A percentile compares a stretch with the other conserved stretches of the same genome.
Evolutionary conservation across 2,113 vertebrate species (phyloP).

Genomic region (Lethenteron camtschaticum): DNA sequence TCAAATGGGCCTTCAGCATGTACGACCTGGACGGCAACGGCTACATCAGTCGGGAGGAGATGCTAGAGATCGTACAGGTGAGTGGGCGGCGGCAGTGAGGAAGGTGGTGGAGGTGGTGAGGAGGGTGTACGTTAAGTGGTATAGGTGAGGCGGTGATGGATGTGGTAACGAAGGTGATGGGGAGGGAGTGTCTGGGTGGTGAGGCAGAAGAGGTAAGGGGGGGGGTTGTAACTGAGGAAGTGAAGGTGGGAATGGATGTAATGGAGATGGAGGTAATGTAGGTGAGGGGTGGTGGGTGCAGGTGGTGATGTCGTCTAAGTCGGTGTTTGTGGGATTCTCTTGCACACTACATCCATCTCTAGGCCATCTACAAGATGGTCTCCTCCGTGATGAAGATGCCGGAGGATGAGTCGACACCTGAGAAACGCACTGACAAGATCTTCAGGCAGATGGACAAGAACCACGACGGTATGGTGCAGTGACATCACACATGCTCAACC

Average conservation of each 20-base stretch:
- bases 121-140: not conserved
- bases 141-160: not conserved
- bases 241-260: not conserved
- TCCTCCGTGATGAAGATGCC: constrained; percentile 99
- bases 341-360: constrained; percentile 1
- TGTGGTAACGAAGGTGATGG: not conserved
- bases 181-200: not conserved
- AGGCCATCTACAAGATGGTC: constrained; percentile 99
- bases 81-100: constrained; percentile 8
- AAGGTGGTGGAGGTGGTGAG: not conserved
- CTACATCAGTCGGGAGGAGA: constrained; percentile 95
- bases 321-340: too few species aligned
- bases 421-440: constrained; percentile 97
- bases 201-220: not conserved
- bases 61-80: constrained; percentile 98
- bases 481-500: too few species aligned
- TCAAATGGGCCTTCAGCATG: constrained; percentile 99
- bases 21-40: constrained; percentile 93
- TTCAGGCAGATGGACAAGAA: constrained; percentile 99
- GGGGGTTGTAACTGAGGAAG: not conserved
- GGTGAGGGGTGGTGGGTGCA: not conserved
- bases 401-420: constrained; percentile 86
- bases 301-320: not conserved
- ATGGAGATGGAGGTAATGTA: not conserved
- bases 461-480: constrained; percentile 48